phyloP scores from a whole-genome alignment of 2,113 vertebrate genomes.

The Hypanus sabinus region DNA sequence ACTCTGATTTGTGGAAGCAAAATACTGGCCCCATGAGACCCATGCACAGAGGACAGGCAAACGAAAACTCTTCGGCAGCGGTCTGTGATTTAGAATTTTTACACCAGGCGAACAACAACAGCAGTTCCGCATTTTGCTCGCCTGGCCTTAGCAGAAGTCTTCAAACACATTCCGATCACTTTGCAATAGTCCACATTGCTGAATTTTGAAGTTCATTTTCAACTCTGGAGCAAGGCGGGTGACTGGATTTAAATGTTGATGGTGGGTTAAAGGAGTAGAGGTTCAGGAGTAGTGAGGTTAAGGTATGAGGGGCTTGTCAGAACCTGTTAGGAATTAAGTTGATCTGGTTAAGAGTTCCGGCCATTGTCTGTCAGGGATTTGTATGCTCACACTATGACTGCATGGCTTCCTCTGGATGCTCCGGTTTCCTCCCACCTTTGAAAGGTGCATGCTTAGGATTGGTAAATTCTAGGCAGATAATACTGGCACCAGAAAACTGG shows the following conservation, averaged over 20 bases:
- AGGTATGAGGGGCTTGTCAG: background rate
- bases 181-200: background rate
- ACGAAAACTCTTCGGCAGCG: background rate
- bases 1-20: constrained; percentile 23
- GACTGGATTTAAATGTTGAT: background rate
- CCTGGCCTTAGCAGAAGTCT: background rate
- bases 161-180: background rate
- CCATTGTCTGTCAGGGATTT: no score
- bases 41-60: background rate
- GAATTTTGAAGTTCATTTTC: background rate
- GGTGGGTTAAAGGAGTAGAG: background rate
- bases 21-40: constrained; percentile 19
- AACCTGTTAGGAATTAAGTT: no score
- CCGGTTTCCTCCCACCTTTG: no score
- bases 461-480: no score
- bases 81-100: constrained; percentile 21
- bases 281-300: no score
- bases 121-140: background rate
- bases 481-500: no score
- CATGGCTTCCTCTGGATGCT: no score
- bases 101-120: background rate
- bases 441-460: no score
- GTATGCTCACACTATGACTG: no score
- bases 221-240: background rate
- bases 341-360: no score